Base-by-base conservation (phyloP, 2,797 vertebrate species). In the Iguana delicatissima region DNA sequence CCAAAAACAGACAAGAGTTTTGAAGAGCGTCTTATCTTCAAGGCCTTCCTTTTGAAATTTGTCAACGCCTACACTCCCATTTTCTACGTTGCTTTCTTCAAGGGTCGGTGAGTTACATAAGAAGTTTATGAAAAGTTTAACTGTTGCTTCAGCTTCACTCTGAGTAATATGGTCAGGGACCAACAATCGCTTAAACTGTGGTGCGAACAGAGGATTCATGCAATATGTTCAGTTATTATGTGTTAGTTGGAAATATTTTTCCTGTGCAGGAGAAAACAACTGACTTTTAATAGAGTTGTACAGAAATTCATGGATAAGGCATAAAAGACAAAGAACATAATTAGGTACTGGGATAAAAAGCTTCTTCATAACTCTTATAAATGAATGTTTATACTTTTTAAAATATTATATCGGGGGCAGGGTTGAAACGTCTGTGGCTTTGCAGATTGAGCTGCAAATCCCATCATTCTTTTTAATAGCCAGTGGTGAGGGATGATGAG, bases 1-100 rank as follows among this genome's bases (percentile, higher is more conserved):
- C 99, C 99, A 79, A 99, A 99, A 97, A 99, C 99, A 0, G 99
- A 99, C 97, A 99, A 98, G 95, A 99, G 98, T 93, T 99, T 99
- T 0, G 99, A 99, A 91, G 98, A 99, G 91, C 95, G 99, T 46
- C 97, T 99, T 90, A 99, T 99, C 95, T 98, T 99, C 92, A 99
- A 99, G 97, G 98, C 98, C 0, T 99, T 99, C 92, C 95, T 99
- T 92, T 94, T 99, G 93, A 99, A 99, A 96, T 99, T 99, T 57
- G 98, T 98, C 85, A 99, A 99, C 0, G 98, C 99, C 94, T 99
- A 99, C 96, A 99, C 99, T 0, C 99, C 99, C 38, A 99, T 99
- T 82, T 99, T 99, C 90, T 99, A 99, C 4, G 97, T 99, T 46
- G 99, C 99, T 69, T 99, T 99, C 96, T 99, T 99, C 98, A 98